These are phyloP conservation scores for Galemys pyrenaicus DNA, from an alignment of 2,113 vertebrate genomes.

Conservation along the genomic window DNA sequence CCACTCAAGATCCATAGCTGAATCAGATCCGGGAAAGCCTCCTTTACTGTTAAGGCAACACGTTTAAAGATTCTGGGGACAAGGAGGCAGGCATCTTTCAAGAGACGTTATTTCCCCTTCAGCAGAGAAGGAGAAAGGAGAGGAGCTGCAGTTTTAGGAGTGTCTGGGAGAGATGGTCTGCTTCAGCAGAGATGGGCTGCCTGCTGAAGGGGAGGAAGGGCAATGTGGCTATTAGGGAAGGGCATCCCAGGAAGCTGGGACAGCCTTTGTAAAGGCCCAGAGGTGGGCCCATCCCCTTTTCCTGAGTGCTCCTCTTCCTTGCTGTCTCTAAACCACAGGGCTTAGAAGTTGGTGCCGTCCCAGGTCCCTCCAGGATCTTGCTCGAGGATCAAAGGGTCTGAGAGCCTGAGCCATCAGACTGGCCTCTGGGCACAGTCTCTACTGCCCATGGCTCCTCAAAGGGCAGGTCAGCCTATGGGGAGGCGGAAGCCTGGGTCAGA, in stretches of 20 bases:
- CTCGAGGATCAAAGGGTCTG: constrained; percentile 89
- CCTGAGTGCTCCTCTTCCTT: background rate
- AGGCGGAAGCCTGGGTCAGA: background rate
- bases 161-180: background rate
- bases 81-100: background rate
- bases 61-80: background rate
- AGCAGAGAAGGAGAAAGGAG: constrained; percentile 30
- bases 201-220: background rate
- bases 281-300: background rate
- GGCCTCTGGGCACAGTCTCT: constrained; percentile 84
- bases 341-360: constrained; percentile 88
- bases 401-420: constrained; percentile 88
- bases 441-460: constrained; percentile 55
- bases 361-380: constrained; percentile 88
- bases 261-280: background rate
- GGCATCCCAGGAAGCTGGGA: constrained; percentile 20
- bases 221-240: background rate
- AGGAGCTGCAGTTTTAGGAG: constrained; percentile 49
- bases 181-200: background rate
- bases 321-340: constrained; percentile 86
- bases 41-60: background rate
- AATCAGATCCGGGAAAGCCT: background rate
- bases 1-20: background rate
- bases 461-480: constrained; percentile 1
- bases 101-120: background rate